phyloP scores from a whole-genome alignment of 2,797 vertebrate genomes.

The Urocyon cinereoargenteus region DNA sequence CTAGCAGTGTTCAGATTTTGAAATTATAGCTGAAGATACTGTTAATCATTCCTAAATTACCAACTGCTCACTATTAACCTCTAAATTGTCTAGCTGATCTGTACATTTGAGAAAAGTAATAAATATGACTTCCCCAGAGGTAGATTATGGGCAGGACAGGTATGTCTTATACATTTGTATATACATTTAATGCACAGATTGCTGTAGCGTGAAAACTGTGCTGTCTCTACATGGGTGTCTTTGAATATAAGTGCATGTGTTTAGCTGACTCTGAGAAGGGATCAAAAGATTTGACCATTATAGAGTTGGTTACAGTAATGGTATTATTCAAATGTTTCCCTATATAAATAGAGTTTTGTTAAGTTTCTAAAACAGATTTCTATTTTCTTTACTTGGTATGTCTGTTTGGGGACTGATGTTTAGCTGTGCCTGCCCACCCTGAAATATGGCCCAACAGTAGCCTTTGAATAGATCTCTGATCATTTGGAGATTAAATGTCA shows the following conservation, averaged over 20 bases:
- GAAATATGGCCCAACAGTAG: constrained; percentile 24
- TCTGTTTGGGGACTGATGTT: constrained; percentile 31
- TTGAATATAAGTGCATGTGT: background rate
- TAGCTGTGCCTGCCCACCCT: constrained; percentile 1
- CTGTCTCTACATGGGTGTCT: background rate
- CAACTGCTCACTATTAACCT: constrained; percentile 42
- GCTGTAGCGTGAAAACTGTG: background rate
- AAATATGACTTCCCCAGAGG: background rate
- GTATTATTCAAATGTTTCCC: background rate
- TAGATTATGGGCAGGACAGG: background rate
- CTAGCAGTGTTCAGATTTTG: constrained; percentile 65
- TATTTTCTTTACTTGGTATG: constrained; percentile 37
- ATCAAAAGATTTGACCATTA: background rate
- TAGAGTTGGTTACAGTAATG: constrained; percentile 7
- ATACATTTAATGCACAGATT: background rate
- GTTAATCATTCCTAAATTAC: constrained; percentile 74
- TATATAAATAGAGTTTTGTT: constrained; percentile 31
- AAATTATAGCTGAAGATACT: constrained; percentile 62
- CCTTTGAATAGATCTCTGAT: constrained; percentile 37
- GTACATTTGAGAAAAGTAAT: constrained; percentile 62
- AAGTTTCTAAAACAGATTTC: constrained; percentile 39
- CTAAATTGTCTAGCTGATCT: constrained; percentile 49
- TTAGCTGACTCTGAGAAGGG: background rate
- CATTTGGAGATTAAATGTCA: constrained; percentile 44
- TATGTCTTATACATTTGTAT: background rate